Evolutionary conservation across 2,797 vertebrate species (phyloP), one percentile per base, ranked within the genome.

Genomic region (Esox masquinongy): DNA sequence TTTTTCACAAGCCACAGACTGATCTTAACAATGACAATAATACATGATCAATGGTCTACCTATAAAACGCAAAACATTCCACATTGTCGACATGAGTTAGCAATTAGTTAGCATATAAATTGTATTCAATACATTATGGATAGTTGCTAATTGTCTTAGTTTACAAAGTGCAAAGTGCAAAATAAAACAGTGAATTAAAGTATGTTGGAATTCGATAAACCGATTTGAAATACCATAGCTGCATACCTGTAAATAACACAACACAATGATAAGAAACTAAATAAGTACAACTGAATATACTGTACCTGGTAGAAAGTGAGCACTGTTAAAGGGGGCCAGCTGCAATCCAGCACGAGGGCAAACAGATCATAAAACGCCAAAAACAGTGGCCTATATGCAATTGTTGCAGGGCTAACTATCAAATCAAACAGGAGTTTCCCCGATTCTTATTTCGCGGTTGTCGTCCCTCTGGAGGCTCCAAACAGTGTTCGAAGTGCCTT

Each of bases 291-390:
- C 77, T 80, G 85, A 86, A 83, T 91, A 92, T 93, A 95, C 94
- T 86, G 85, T 94, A 95, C 94, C 94, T 95, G 92, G 84, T 83
- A 63, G 74, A 92, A 43, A 91, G 90, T 90, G 83, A 86, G 81
- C 80, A 81, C 87, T 86, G 67, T 77, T 77, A 70, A 70, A 74
- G 80, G 85, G 78, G 77, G 89, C 77, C 89, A 92, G 92, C 91
- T 93, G 92, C 92, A 89, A 86, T 87, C 90, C 92, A 88, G 86
- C 91, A 92, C 89, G 92, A 92, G 83, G 84, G 80, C 82, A 87
- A 89, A 86, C 84, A 74, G 86, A 90, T 80, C 75, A 81, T 83
- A 85, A 85, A 88, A 85, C 80, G 82, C 77, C 83, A 82, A 86
- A 82, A 29, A 80, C 80, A 86, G 74, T 87, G 86, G 81, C 74